Evolutionary conservation across 2,113 vertebrate genomes (phyloP).

Genomic region (Anolis sagrei): DNA sequence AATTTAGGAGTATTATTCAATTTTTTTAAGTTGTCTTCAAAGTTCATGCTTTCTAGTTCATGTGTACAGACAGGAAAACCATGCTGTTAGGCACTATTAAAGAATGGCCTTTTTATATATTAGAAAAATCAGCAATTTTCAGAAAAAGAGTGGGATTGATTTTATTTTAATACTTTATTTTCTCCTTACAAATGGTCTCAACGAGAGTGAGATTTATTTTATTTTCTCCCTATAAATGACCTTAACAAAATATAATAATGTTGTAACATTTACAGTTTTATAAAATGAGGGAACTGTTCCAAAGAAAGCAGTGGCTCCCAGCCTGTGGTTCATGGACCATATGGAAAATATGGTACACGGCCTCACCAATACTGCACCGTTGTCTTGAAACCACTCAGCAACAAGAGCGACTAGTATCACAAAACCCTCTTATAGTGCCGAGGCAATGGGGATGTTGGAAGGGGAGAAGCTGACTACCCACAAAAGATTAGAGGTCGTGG

Average conservation of each 20-base stretch:
- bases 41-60: conserved; percentile 3
- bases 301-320: no score
- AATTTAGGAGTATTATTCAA: not conserved
- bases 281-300: not conserved
- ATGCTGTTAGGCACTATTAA: conserved; percentile 17
- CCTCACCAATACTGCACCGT: no score
- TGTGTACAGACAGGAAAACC: not conserved
- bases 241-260: conserved; percentile 11
- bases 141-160: conserved; percentile 15
- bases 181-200: conserved; percentile 26
- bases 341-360: no score
- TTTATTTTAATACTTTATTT: no score
- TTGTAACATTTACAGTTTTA: conserved; percentile 32
- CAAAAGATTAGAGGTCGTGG: no score
- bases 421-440: no score
- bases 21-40: conserved; percentile 9
- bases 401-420: no score
- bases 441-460: no score
- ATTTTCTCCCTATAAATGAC: conserved; percentile 20
- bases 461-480: no score
- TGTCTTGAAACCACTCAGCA: no score
- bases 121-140: conserved; percentile 14
- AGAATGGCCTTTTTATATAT: not conserved
- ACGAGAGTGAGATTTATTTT: conserved; percentile 17
- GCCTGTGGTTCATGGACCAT: no score